Base-by-base conservation (phyloP, 2,113 vertebrate species). In the Trematomus loennbergii region DNA sequence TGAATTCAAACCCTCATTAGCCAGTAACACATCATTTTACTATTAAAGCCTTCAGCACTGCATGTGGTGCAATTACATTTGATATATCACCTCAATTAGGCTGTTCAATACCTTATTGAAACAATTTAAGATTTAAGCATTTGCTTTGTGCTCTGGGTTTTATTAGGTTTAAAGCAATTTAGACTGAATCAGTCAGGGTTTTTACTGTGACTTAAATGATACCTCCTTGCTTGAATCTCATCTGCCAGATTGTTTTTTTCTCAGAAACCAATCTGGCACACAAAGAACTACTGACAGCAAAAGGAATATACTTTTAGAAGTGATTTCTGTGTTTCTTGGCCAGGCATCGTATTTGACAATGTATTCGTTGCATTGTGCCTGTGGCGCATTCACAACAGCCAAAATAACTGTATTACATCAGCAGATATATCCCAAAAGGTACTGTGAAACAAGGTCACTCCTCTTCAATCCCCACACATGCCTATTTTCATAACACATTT, bases 71-170 rank as follows among this genome's bases (percentile, higher is more conserved):
- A 87, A 90, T 93, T 87, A 87, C 60, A 64, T 88, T 83, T 90
- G 87, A 89, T 89, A 72, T 80, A 92, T 90, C 73, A 79, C 81
- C 87, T 89, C 86, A 90, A 87, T 92, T 92, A 89, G 50, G 62
- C 54, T 74, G 70, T 81, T 90, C 86, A 88, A 82, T 89, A 92
- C 84, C 87, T 89, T 84, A 77, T 88, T 87, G 88, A 88, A 90
- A 91, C 82, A 86, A 86, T 89, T 89, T 84, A 65, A 85, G 88
- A 82, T 86, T 89, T 80, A 81, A 87, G 83, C 84, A 57, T 82
- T 88, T 75, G 87, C 81, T 83, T 85, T 81, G 81, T 70, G 75
- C 75, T 72, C 66, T 49, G 82, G 75, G 81, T 75, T 68, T 87
- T 86, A 90, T 90, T 87, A 81, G 79, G 65, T 89, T 89, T 78